Conservation (phyloP, 2,888 invertebrate genomes). For the Pseudeuparius sepicola region DNA sequence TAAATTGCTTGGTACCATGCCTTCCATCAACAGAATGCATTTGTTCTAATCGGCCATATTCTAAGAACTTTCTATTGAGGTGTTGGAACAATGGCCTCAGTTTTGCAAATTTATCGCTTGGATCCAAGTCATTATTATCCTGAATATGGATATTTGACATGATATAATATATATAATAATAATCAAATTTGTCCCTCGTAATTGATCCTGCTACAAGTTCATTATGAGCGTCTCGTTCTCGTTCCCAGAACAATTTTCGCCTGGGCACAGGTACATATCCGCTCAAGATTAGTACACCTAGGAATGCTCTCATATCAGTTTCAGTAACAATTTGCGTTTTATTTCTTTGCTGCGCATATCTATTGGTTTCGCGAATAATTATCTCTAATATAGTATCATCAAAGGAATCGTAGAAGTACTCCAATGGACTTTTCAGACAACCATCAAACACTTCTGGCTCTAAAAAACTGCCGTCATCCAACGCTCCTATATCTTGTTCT, state of each 20-base stretch:
- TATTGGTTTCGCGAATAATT: conserved; percentile 11
- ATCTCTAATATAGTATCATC: conserved; percentile 17
- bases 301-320: conserved; percentile 12
- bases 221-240: conserved; percentile 14
- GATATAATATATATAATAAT: too few species aligned
- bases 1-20: conserved; percentile 28
- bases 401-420: conserved; percentile 15
- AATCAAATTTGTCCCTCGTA: conserved; percentile 12
- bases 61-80: conserved; percentile 25
- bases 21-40: conserved; percentile 34
- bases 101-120: conserved; percentile 26
- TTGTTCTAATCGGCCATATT: conserved; percentile 27
- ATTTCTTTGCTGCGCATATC: conserved; percentile 12
- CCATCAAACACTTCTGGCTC: not conserved
- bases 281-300: conserved; percentile 11
- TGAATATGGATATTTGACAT: conserved; percentile 12
- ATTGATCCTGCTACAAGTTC: conserved; percentile 12
- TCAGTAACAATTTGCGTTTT: conserved; percentile 2
- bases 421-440: not conserved
- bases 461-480: not conserved
- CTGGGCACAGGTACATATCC: conserved; percentile 11
- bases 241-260: conserved; percentile 17
- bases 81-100: conserved; percentile 24
- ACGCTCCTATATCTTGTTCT: too few species aligned
- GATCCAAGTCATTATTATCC: conserved; percentile 13